Evolutionary conservation across 1,140 invertebrate species (phyloP).

Genomic region (Telenomus remus): DNA sequence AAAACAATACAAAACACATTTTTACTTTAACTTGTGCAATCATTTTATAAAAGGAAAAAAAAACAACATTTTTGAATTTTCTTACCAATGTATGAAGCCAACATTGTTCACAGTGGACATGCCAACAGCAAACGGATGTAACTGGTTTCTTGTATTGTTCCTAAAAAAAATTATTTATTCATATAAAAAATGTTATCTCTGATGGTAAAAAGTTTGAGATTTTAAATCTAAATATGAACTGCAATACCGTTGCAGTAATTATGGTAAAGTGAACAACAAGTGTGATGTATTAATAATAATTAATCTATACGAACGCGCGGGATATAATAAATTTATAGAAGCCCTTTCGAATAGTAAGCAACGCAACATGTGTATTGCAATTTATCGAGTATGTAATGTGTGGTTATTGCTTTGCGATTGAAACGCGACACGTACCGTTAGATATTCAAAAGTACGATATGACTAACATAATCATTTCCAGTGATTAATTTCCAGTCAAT

Average conservation of each 20-base stretch:
- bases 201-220: too few species aligned
- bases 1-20: constrained; percentile 51
- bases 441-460: constrained; percentile 19
- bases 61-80: not conserved
- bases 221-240: not conserved
- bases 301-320: constrained; percentile 1
- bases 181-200: too few species aligned
- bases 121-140: constrained; percentile 96
- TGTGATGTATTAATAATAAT: constrained; percentile 41
- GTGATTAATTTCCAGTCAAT: too few species aligned
- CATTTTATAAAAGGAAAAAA: not conserved
- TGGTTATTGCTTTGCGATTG: constrained; percentile 36
- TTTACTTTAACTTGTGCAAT: not conserved
- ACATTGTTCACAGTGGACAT: constrained; percentile 95
- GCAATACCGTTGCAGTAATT: constrained; percentile 21
- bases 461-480: constrained; percentile 17
- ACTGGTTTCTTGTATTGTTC: constrained; percentile 89
- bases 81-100: constrained; percentile 90
- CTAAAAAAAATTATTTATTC: constrained; percentile 70
- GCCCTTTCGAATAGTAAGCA: constrained; percentile 17
- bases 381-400: constrained; percentile 39
- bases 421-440: constrained; percentile 36
- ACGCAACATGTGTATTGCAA: constrained; percentile 27
- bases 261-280: constrained; percentile 27
- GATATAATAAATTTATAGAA: constrained; percentile 6